Base-by-base conservation (phyloP, 2,797 vertebrate species). In the Liasis olivaceus region DNA sequence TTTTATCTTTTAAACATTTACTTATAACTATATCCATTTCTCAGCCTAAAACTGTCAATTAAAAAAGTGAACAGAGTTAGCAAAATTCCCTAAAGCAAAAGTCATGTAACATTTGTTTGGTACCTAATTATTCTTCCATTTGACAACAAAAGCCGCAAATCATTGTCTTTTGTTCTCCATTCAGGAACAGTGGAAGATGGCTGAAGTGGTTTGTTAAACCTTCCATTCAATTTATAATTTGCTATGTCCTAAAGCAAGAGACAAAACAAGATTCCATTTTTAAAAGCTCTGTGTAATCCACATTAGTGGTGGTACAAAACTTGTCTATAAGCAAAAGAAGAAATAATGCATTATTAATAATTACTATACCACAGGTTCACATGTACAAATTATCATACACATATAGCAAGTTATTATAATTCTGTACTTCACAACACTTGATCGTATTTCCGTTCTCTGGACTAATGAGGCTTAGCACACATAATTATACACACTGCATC, bases 81-180 rank as follows among this genome's bases (percentile, higher is more conserved):
- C 54, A 90, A 85, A 90, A 84, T 28, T 84, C 58, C 17, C 63
- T 26, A 89, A 28, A 77, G 89, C 14, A 51, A 92, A 59, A 64
- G 90, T 31, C 47, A 93, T 58, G 22, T 58, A 88, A 51, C 59
- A 62, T 66, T 5, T 26, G 22, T 64, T 94, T 93, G 94, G 8
- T 98, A 99, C 99, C 98, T 98, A 96, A 99, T 98, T 93, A 99
- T 99, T 94, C 98, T 98, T 93, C 99, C 99, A 94, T 99, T 99
- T 95, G 98, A 98, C 96, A 99, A 96, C 95, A 99, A 98, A 69
- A 99, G 98, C 88, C 98, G 98, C 77, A 99, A 97, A 96, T 99
- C 98, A 87, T 99, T 98, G 89, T 99, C 99, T 94, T 98, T 97
- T 24, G 98, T 94, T 95, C 97, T 97, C 97, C 97, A 97, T 91